Evolutionary conservation across 2,797 vertebrate genomes (phyloP), one percentile per base, ranked within the genome.

Genomic region (Hipposideros larvatus): DNA sequence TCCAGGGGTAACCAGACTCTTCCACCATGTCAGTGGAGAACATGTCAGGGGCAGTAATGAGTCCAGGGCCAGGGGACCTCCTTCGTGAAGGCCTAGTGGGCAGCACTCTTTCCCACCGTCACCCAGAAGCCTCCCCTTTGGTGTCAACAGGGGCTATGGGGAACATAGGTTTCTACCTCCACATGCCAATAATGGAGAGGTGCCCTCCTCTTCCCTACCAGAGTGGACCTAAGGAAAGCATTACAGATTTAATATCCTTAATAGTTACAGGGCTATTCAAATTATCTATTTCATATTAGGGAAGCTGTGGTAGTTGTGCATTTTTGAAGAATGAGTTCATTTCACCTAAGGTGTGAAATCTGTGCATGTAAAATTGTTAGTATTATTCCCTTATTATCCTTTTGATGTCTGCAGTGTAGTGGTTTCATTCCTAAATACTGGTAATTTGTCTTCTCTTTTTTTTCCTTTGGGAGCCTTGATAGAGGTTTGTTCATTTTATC

Each of bases 401-500:
- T 75, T 71, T 53, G 24, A 51, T 53, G 55, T 34, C 63, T 65
- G 55, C 41, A 51, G 21, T 75, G 53, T 57, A 26, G 3, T 83
- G 13, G 43, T 61, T 94, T 95, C 31, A 63, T 90, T 93, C 13
- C 61, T 92, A 48, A 96, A 77, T 70, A 63, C 5, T 89, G 31
- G 18, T 51, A 71, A 63, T 66, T 41, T 65, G 16, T 73, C 26
- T 51, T 65, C 31, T 84, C 18, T 51, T 11, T 16, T 70, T 82
- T 61, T 55, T 5, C 31, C 26, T 55, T 70, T 51, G 4, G 14
- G 48, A 14, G 21, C n/a, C 55, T 92, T 43, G 13, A 13, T 61
- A 75, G 53, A 77, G 7, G 28, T 48, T 77, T 51, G 7, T 84
- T 28, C 65, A 41, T 77, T 84, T 87, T 68, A 63, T 57, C 55